phyloP scores from a whole-genome alignment of 1,140 invertebrate genomes.

The Trigoniulus corallinus region DNA sequence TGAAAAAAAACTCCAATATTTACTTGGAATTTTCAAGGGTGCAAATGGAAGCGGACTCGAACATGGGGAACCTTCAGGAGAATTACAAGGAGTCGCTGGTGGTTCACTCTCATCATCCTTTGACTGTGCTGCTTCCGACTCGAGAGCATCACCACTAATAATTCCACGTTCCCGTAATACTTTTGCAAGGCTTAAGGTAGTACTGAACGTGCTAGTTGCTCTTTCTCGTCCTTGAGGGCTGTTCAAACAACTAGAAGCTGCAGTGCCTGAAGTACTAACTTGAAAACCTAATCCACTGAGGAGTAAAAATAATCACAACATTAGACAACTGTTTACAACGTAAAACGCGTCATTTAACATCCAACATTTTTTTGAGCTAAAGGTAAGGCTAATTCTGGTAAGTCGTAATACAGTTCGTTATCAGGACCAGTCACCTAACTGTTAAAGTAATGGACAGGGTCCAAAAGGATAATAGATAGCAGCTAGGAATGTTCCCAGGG shows the following conservation, averaged over 20 bases:
- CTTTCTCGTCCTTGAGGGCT: constrained; percentile 28
- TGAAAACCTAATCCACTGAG: too few relatives aligned
- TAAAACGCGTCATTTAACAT: too few relatives aligned
- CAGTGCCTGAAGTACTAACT: background rate
- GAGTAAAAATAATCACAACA: too few relatives aligned
- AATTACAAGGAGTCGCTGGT: constrained; percentile 65
- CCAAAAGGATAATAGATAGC: too few relatives aligned
- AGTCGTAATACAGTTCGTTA: too few relatives aligned
- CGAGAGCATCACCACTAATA: constrained; percentile 41
- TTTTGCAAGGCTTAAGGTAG: constrained; percentile 55
- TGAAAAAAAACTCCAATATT: background rate
- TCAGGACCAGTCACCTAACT: too few relatives aligned
- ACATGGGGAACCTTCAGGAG: constrained; percentile 41
- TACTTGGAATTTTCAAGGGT: constrained; percentile 12
- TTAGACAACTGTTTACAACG: too few relatives aligned
- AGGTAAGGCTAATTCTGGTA: too few relatives aligned
- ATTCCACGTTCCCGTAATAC: constrained; percentile 65
- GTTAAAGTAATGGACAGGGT: too few relatives aligned
- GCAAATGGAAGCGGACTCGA: constrained; percentile 26
- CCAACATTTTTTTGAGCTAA: too few relatives aligned
- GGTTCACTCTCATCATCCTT: constrained; percentile 42
- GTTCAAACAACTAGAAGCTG: constrained; percentile 4
- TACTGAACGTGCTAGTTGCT: constrained; percentile 53
- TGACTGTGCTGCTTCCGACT: constrained; percentile 21
- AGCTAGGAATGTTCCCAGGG: too few relatives aligned